phyloP scores from a whole-genome alignment of 2,113 vertebrate species.

The Panurus biarmicus region DNA sequence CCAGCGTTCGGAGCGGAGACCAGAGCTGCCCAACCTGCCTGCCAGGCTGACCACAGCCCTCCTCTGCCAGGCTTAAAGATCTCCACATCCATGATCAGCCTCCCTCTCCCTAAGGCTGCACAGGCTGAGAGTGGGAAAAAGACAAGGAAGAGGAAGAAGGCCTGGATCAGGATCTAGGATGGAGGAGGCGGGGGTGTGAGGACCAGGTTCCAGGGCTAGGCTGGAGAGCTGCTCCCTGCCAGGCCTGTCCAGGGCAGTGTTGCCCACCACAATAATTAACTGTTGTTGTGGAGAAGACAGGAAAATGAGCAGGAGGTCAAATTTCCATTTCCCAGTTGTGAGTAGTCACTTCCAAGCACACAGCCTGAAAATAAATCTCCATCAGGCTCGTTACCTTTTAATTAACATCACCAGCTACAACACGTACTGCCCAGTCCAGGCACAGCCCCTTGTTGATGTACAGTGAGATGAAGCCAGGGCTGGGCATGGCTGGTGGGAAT shows the following conservation, averaged over 20 bases:
- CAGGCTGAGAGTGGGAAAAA: background rate
- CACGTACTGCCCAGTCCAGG: background rate
- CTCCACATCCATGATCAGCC: background rate
- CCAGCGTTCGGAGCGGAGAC: background rate
- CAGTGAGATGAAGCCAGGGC: background rate
- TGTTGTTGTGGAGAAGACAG: background rate
- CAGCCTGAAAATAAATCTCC: slow-evolving; percentile 33
- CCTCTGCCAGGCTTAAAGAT: background rate
- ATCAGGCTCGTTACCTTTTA: background rate
- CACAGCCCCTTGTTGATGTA: background rate
- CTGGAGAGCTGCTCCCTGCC: background rate
- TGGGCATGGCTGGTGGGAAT: background rate
- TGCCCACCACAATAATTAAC: background rate
- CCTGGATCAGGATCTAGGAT: background rate
- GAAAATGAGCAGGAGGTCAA: slow-evolving; percentile 29
- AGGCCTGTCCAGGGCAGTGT: background rate
- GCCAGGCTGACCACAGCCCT: background rate
- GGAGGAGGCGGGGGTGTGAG: background rate
- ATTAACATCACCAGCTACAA: slow-evolving; percentile 29
- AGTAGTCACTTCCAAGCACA: slow-evolving; percentile 9
- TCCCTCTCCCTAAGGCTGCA: background rate
- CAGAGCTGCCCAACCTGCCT: background rate
- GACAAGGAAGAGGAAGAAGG: background rate
- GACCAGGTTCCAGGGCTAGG: background rate
- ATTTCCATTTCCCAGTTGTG: slow-evolving; percentile 27